Percentiles rank a stretch among this genome's conserved stretches.
phyloP scores from a whole-genome alignment of 2,888 invertebrate genomes.

The Caenorhabditis plicata region DNA sequence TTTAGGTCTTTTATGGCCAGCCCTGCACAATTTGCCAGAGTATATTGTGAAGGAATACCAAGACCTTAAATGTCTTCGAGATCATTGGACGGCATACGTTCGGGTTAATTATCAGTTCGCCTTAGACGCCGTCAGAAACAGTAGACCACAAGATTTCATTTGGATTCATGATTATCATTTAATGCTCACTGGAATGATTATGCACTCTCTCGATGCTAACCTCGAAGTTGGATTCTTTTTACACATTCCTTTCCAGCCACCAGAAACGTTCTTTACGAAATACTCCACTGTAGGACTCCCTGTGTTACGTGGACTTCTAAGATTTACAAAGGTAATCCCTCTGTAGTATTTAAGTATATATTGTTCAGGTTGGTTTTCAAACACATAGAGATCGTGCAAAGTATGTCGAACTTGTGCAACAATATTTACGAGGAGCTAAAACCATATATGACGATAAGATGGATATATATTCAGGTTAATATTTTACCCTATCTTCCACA shows the following conservation, averaged over 20 bases:
- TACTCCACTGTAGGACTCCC: constrained; percentile 69
- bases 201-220: constrained; percentile 74
- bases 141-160: constrained; percentile 74
- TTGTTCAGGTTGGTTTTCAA: constrained; percentile 66
- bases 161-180: constrained; percentile 94
- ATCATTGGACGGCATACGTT: constrained; percentile 64
- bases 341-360: too few species aligned
- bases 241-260: constrained; percentile 91
- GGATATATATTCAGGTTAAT: constrained; percentile 50
- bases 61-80: constrained; percentile 50
- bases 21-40: constrained; percentile 65
- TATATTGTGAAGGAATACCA: constrained; percentile 65
- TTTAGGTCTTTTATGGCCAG: constrained; percentile 65
- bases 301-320: constrained; percentile 85
- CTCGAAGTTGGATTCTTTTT: constrained; percentile 80
- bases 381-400: constrained; percentile 61
- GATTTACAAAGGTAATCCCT: constrained; percentile 87
- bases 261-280: constrained; percentile 78
- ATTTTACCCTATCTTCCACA: too few species aligned
- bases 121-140: constrained; percentile 64
- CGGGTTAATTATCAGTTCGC: constrained; percentile 66
- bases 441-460: constrained; percentile 50
- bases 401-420: constrained; percentile 56
- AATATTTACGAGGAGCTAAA: constrained; percentile 52
- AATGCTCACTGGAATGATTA: constrained; percentile 87